A percentile compares a stretch with the other conserved stretches of the same genome.
Conservation (phyloP, 2,113 vertebrate species). For the Elaphurus davidianus region DNA sequence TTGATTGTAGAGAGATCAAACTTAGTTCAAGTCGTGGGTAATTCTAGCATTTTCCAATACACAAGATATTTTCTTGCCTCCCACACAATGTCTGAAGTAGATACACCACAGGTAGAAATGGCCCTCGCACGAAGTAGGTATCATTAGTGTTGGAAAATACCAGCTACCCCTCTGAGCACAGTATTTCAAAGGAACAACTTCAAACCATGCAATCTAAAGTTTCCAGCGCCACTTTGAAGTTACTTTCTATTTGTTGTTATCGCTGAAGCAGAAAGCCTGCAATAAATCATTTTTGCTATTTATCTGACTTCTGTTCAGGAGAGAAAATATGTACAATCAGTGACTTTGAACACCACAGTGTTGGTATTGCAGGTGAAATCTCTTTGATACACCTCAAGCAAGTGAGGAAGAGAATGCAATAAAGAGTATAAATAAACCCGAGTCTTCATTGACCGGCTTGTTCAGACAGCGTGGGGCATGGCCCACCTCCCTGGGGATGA, state of each 20-base stretch:
- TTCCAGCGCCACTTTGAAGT: background rate
- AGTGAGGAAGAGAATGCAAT: background rate
- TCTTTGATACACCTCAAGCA: background rate
- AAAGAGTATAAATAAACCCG: background rate
- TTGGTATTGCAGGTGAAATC: background rate
- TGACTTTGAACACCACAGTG: background rate
- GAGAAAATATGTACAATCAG: background rate
- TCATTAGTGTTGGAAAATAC: background rate
- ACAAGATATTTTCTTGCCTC: background rate
- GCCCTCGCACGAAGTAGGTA: background rate
- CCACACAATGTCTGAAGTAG: background rate
- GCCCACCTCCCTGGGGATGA: background rate
- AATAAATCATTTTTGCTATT: constrained; percentile 39
- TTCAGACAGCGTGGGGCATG: background rate
- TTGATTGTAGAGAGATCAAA: constrained; percentile 10
- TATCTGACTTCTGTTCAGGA: background rate
- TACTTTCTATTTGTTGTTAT: background rate
- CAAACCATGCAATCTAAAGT: background rate
- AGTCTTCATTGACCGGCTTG: background rate
- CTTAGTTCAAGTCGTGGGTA: background rate
- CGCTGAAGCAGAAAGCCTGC: background rate
- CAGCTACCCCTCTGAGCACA: background rate
- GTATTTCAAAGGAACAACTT: background rate
- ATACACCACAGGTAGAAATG: constrained; percentile 30
- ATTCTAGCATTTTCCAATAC: constrained; percentile 37